Conservation (phyloP, 2,113 vertebrate genomes). For the Ptilorrhoa leucosticta region DNA sequence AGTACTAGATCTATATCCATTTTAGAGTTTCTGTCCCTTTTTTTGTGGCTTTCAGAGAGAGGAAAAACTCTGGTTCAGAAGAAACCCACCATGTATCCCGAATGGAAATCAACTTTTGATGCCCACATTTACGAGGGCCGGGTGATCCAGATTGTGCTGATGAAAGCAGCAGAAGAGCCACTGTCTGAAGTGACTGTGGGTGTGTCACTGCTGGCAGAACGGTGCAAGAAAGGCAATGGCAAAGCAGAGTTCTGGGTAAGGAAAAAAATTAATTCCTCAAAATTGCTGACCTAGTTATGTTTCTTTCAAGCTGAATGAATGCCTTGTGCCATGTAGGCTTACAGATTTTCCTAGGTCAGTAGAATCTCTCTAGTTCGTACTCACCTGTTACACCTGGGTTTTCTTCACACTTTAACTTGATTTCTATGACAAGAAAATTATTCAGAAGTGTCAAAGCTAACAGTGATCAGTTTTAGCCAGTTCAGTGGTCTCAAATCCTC, state of each 20-base stretch:
- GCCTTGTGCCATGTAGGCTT: neutral
- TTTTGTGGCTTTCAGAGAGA: constrained; percentile 77
- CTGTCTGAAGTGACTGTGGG: constrained; percentile 93
- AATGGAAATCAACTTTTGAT: constrained; percentile 92
- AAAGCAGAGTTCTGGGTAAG: constrained; percentile 95
- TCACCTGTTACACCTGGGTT: neutral
- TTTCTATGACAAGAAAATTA: neutral
- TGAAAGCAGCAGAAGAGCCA: constrained; percentile 90
- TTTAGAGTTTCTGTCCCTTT: neutral
- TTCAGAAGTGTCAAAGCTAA: neutral
- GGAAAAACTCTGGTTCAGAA: constrained; percentile 94
- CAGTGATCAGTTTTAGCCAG: neutral
- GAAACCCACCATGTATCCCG: constrained; percentile 97
- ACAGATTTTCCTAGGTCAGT: neutral
- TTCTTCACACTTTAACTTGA: neutral
- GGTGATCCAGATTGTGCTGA: constrained; percentile 93
- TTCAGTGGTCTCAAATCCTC: neutral
- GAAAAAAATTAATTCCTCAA: neutral
- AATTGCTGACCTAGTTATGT: neutral
- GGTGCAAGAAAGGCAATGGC: constrained; percentile 94
- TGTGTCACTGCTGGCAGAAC: constrained; percentile 90
- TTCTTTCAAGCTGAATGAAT: neutral
- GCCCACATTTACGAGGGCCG: constrained; percentile 96
- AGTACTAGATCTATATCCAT: neutral
- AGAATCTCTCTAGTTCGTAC: neutral